Conservation (phyloP, 2,797 vertebrate species). For the Coregonus suidteri region DNA sequence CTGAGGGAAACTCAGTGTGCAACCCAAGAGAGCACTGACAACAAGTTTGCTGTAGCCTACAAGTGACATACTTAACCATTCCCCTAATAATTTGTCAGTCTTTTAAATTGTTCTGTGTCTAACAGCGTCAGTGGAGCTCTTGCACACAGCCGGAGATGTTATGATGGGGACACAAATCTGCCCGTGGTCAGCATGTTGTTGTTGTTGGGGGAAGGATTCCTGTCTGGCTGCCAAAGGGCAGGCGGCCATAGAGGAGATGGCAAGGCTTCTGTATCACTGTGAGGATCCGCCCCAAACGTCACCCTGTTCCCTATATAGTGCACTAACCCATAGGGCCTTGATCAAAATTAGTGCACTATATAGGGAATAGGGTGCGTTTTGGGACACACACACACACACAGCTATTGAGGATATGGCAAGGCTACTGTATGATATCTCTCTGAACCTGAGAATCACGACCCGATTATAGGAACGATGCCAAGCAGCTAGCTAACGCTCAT, state of each 20-base stretch:
- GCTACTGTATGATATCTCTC: too few species aligned
- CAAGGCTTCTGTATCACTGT: background rate
- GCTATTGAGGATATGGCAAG: too few species aligned
- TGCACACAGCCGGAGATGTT: slow-evolving; percentile 78
- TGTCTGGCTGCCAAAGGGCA: slow-evolving; percentile 63
- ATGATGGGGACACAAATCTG: slow-evolving; percentile 69
- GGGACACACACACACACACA: background rate
- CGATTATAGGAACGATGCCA: background rate
- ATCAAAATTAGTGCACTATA: too few species aligned
- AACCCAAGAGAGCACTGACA: background rate
- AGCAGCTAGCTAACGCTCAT: background rate
- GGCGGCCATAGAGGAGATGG: slow-evolving; percentile 31
- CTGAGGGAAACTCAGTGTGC: background rate
- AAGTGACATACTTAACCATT: slow-evolving; percentile 50
- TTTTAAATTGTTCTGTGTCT: slow-evolving; percentile 75
- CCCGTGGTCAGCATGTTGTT: slow-evolving; percentile 62
- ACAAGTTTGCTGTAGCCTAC: background rate
- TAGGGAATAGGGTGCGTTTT: too few species aligned
- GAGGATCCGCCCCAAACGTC: background rate
- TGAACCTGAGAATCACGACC: background rate
- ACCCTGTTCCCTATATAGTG: background rate
- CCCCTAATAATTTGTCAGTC: slow-evolving; percentile 75
- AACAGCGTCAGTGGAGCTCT: slow-evolving; percentile 70
- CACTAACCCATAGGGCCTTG: too few species aligned
- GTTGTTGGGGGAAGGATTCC: slow-evolving; percentile 65